Evolutionary conservation across 1,140 invertebrate species (phyloP), one percentile per base, ranked within the genome.

Genomic region (Pogonomyrmex californicus): DNA sequence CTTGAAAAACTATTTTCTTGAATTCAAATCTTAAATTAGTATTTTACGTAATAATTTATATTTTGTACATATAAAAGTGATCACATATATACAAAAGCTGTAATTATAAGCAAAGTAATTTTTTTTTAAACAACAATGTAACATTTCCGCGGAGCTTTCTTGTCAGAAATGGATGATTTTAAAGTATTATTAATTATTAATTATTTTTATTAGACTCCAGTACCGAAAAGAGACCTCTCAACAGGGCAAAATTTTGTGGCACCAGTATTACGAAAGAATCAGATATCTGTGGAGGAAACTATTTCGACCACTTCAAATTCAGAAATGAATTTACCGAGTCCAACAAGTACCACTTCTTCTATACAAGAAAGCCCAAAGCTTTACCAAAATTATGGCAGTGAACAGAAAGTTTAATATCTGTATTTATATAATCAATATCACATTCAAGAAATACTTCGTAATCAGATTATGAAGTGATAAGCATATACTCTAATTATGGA

Each of bases 211-310:
- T 76, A 94, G 94, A 87, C 77, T 56, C 93, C 95, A 77, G 71
- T 87, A n/a, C 87, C 92, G 0, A 94, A 93, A 81, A 88, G 94
- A 79, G 94, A 95, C 86, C 76, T 95, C 4, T 92, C 94, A 0
- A 87, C 92, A 0, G 94, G 93, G 30, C 94, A 95, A 75, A 94
- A 93, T 86, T 95, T 95, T 36, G 85, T 95, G 14, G 93, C 95
- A 12, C 94, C 95, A 38, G 94, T 95, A 70, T 86, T 95, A 63
- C 87, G 94, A 47, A 92, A 94, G 14, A 92, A 92, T 85, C 70
- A 49, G 76, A 54, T 47, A 12, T 90, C 41, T 87, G 36, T 76
- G 4, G 94, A 94, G 54, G 95, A 95, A 87, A 93, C 87, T 10
- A 75, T 94, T 63, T 93, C 94, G 0, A 73, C 87, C 0, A 71